Base-by-base conservation (phyloP, 1,140 invertebrate genomes). In the Micrasema minimum region DNA sequence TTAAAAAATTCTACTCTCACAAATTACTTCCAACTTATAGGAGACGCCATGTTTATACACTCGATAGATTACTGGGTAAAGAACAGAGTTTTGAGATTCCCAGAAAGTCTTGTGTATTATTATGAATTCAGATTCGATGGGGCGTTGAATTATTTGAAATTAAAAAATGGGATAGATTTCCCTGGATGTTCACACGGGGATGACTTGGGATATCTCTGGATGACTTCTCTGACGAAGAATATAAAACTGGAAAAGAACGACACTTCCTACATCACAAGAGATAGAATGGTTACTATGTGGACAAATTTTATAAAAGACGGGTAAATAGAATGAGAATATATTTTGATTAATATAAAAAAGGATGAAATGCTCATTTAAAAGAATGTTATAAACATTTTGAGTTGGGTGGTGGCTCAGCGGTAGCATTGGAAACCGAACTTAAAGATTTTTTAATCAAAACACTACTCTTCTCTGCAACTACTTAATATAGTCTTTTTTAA, bases 241-340 rank as follows among this genome's bases (percentile, higher is more conserved):
- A 23, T 22, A 20, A 50, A 20, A 2, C 22, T 51, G 16, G 16
- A 12, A 3, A n/a, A 18, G 10, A 12, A 0, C 9, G 4, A 35
- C 14, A 31, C 35, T 6, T 23, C 12, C n/a, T 4, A 10, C 26
- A 1, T 57, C 7, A 16, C n/a, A 1, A 18, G 11, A 35, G 14
- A 57, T 1, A 1, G 35, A 2, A 37, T 57, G 26, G 26, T 37
- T 2, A n/a, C 26, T 31, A 67, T 91, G 20, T 92, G 90, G 90
- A 84, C 85, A 0, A 90, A 92, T 79, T 93, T 93, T 76, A 90
- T 90, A 0, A 86, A 83, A 78, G 85, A 82, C 26, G 87, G 89
- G 90, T 91, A 80, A 85, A 82, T 31, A 31, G 7, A 31, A 31
- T n/a, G n/a, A n/a, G n/a, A n/a, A n/a, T n/a, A n/a, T n/a, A n/a